phyloP scores from a whole-genome alignment of 2,797 vertebrate genomes.

The Myotis daubentonii region DNA sequence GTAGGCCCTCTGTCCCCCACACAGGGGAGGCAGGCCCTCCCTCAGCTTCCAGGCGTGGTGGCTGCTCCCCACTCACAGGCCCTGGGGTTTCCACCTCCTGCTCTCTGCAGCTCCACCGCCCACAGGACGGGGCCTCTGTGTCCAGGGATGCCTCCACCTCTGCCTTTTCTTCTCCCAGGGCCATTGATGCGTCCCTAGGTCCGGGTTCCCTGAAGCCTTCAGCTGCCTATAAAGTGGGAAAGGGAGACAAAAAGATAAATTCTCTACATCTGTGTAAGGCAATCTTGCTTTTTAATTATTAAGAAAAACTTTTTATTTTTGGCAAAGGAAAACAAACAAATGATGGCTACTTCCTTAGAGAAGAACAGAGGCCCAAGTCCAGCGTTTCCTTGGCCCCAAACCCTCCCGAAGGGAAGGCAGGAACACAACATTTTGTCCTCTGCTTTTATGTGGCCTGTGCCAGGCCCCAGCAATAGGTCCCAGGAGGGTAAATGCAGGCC shows the following conservation, averaged over 20 bases:
- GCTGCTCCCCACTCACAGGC: slow-evolving; percentile 29
- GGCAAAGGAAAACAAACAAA: background rate
- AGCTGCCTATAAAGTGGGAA: slow-evolving; percentile 71
- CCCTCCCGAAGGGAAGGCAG: background rate
- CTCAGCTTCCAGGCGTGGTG: background rate
- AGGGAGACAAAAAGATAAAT: slow-evolving; percentile 18
- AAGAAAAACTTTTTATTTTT: background rate
- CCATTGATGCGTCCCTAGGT: slow-evolving; percentile 68
- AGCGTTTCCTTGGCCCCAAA: background rate
- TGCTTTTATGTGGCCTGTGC: background rate
- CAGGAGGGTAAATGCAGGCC: background rate
- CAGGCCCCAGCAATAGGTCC: background rate
- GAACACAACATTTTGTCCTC: background rate
- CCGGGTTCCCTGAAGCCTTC: background rate
- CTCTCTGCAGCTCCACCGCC: slow-evolving; percentile 67
- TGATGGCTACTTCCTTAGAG: background rate
- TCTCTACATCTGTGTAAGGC: background rate
- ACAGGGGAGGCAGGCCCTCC: background rate
- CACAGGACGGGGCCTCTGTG: background rate
- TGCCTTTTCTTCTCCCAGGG: slow-evolving; percentile 82
- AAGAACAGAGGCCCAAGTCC: background rate
- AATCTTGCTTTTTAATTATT: slow-evolving; percentile 7
- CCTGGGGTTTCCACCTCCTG: slow-evolving; percentile 65
- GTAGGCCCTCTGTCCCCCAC: background rate
- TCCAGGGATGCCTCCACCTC: slow-evolving; percentile 60